phyloP scores from a whole-genome alignment of 2,797 vertebrate genomes.

The Gymnoscopelus braueri region DNA sequence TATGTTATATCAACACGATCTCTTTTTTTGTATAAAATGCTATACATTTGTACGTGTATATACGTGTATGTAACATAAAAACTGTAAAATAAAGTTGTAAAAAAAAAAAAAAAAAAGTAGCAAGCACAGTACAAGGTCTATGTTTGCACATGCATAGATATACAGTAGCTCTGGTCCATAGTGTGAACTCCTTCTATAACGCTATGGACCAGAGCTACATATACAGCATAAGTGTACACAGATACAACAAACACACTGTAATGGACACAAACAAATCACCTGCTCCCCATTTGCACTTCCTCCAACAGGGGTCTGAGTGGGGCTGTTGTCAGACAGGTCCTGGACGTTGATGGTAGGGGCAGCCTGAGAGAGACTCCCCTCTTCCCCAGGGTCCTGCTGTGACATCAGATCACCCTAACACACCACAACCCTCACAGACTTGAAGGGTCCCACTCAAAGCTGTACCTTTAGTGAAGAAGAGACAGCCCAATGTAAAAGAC shows the following conservation, averaged over 20 bases:
- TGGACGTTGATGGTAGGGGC: slow-evolving; percentile 48
- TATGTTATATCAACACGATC: too few species aligned
- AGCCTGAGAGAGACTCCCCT: slow-evolving; percentile 56
- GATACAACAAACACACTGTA: slow-evolving; percentile 4
- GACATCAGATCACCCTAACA: slow-evolving; percentile 65
- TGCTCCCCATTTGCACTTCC: slow-evolving; percentile 47
- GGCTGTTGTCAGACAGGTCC: slow-evolving; percentile 42
- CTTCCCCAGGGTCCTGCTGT: slow-evolving; percentile 38
- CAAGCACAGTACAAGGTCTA: too few species aligned
- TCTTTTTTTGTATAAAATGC: too few species aligned
- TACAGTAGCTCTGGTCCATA: too few species aligned
- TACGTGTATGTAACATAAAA: too few species aligned
- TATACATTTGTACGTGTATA: too few species aligned
- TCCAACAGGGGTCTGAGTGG: slow-evolving; percentile 20
- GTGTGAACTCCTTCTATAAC: too few species aligned
- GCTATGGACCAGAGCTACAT: too few species aligned
- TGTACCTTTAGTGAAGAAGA: not conserved
- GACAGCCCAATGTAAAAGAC: not conserved
- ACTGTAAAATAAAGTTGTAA: too few species aligned
- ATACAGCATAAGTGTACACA: not conserved
- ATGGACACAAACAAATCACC: slow-evolving; percentile 44
- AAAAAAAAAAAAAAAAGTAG: too few species aligned
- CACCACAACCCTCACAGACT: slow-evolving; percentile 36
- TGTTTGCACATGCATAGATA: too few species aligned
- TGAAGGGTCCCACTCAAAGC: slow-evolving; percentile 21